These are phyloP conservation scores for Ips nitidus DNA, from an alignment of 1,140 invertebrate species.

Conservation along the genomic window DNA sequence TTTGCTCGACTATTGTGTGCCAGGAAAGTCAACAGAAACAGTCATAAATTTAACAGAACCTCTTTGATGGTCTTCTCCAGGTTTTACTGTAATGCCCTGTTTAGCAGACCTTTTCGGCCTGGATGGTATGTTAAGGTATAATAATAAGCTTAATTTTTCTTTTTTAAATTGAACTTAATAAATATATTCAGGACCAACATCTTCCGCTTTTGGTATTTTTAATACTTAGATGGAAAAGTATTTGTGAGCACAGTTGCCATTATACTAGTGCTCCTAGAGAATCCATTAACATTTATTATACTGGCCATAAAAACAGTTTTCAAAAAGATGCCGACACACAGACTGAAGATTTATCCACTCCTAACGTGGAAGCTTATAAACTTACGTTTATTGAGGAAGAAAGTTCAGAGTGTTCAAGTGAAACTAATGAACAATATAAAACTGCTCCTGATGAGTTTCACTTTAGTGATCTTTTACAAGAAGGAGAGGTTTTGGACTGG, in stretches of 20 bases:
- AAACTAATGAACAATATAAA: background rate
- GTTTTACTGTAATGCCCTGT: constrained; percentile 36
- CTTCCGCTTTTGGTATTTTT: background rate
- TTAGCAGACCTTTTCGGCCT: constrained; percentile 37
- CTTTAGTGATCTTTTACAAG: background rate
- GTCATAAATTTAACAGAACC: constrained; percentile 14
- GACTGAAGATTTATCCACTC: too few species aligned
- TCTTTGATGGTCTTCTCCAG: constrained; percentile 21
- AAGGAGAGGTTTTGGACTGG: constrained; percentile 21
- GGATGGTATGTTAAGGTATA: constrained; percentile 27
- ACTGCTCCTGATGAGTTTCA: background rate
- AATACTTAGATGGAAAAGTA: background rate
- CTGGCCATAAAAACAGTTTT: too few species aligned
- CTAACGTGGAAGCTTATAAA: background rate
- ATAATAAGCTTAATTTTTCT: background rate
- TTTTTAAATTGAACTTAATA: background rate
- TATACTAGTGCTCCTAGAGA: too few species aligned
- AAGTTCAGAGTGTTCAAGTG: background rate
- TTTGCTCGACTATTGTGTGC: background rate
- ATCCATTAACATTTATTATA: too few species aligned
- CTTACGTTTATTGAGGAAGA: background rate
- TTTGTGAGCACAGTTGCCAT: background rate
- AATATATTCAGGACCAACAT: background rate
- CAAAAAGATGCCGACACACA: too few species aligned
- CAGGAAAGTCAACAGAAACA: background rate